Evolutionary conservation across 2,888 invertebrate genomes (phyloP).

Genomic region (Caenorhabditis virilis): DNA sequence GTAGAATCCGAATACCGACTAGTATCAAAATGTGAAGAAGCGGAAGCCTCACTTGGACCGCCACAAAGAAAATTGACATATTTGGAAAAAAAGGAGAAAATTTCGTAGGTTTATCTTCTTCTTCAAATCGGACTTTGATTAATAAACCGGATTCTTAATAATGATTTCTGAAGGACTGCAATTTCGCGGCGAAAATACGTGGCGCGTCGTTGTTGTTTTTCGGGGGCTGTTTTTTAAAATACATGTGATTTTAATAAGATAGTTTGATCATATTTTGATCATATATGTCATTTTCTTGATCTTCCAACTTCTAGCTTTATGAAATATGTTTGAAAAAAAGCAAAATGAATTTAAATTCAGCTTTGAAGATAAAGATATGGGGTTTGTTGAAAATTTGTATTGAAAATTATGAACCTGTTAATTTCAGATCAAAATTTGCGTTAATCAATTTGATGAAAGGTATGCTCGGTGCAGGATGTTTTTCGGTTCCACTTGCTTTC

Average conservation of each 20-base stretch:
- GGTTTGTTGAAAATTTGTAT: not conserved
- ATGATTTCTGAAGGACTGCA: too few species aligned
- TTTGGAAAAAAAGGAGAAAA: constrained; percentile 41
- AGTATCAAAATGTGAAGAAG: constrained; percentile 29
- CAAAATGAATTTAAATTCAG: not conserved
- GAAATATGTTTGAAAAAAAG: not conserved
- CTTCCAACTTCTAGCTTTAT: not conserved
- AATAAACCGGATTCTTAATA: too few species aligned
- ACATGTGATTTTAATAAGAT: not conserved
- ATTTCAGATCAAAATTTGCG: constrained; percentile 51
- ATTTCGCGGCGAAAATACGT: too few species aligned
- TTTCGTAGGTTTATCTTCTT: constrained; percentile 41
- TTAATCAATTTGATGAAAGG: constrained; percentile 62
- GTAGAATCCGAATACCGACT: constrained; percentile 36
- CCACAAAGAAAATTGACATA: constrained; percentile 22
- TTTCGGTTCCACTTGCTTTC: constrained; percentile 62
- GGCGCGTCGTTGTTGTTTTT: not conserved
- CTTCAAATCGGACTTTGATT: too few species aligned
- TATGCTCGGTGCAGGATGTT: constrained; percentile 65
- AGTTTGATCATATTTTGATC: too few species aligned
- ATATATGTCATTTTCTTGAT: too few species aligned
- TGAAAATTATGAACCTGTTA: not conserved
- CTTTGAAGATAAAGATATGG: not conserved
- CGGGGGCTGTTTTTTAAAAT: not conserved
- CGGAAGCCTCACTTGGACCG: constrained; percentile 18